Conservation (phyloP, 2,113 vertebrate genomes). For the Dasyurus viverrinus region DNA sequence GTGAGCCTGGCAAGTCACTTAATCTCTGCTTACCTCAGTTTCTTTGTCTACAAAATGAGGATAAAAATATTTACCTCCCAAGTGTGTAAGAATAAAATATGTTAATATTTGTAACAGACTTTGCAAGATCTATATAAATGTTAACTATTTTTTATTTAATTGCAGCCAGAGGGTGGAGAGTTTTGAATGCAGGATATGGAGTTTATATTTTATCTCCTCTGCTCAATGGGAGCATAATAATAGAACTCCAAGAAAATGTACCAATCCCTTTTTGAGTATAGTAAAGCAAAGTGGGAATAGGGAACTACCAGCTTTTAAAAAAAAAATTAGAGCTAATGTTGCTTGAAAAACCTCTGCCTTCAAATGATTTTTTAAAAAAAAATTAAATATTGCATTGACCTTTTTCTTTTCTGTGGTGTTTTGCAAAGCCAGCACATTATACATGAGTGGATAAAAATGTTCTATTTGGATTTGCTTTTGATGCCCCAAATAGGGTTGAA, state of each 20-base stretch:
- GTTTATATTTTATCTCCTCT: background rate
- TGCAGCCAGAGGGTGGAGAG: background rate
- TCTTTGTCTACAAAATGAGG: background rate
- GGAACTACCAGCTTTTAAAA: slow-evolving; percentile 26
- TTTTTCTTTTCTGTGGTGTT: slow-evolving; percentile 13
- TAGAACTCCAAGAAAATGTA: background rate
- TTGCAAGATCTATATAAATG: background rate
- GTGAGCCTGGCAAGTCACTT: background rate
- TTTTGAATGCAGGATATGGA: background rate
- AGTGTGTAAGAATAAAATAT: background rate
- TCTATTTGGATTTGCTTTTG: slow-evolving; percentile 53
- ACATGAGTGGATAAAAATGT: slow-evolving; percentile 37
- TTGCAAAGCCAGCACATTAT: slow-evolving; percentile 30
- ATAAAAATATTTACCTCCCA: background rate
- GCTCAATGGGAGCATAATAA: background rate
- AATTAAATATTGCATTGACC: slow-evolving; percentile 54
- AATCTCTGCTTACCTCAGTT: background rate
- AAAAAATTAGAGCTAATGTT: background rate
- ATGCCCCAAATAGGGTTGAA: slow-evolving; percentile 57
- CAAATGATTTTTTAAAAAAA: slow-evolving; percentile 41
- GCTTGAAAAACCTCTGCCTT: slow-evolving; percentile 51
- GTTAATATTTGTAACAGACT: background rate
- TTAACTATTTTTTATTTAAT: background rate
- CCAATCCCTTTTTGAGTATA: background rate
- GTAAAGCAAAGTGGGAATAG: background rate